These are phyloP conservation scores for Dermatemys mawii DNA, from an alignment of 2,113 vertebrate species.

Conservation along the genomic window DNA sequence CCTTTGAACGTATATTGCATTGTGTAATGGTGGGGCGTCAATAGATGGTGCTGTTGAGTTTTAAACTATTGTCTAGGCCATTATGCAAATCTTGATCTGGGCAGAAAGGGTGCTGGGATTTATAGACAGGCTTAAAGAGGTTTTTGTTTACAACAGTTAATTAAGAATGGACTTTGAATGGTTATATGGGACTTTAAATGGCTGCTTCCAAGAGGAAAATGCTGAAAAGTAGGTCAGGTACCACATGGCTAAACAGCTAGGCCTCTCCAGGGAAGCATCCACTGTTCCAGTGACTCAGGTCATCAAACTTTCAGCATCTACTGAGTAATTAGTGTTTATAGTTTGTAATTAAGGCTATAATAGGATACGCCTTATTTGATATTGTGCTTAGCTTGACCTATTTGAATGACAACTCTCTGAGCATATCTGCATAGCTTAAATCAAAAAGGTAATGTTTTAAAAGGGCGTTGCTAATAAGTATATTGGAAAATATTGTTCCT, in stretches of 20 bases:
- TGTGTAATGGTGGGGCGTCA: not conserved
- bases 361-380: conserved; percentile 22
- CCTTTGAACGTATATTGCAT: not conserved
- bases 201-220: not conserved
- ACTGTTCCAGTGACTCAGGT: not conserved
- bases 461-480: not conserved
- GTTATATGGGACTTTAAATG: not conserved
- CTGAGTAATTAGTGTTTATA: conserved; percentile 34
- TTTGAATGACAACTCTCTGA: conserved; percentile 45
- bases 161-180: not conserved
- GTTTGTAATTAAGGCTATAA: not conserved
- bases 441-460: not conserved
- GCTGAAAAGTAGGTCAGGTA: accelerated
- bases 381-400: conserved; percentile 31
- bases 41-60: conserved; percentile 56
- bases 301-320: not conserved
- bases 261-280: not conserved
- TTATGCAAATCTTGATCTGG: not conserved
- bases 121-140: not conserved
- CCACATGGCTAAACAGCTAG: not conserved
- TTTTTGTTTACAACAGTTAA: not conserved
- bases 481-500: not conserved
- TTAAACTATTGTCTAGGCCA: not conserved
- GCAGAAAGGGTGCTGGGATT: not conserved
- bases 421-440: not conserved